These are phyloP conservation scores for Sitodiplosis mosellana DNA, from an alignment of 1,140 invertebrate genomes.

Conservation along the genomic window DNA sequence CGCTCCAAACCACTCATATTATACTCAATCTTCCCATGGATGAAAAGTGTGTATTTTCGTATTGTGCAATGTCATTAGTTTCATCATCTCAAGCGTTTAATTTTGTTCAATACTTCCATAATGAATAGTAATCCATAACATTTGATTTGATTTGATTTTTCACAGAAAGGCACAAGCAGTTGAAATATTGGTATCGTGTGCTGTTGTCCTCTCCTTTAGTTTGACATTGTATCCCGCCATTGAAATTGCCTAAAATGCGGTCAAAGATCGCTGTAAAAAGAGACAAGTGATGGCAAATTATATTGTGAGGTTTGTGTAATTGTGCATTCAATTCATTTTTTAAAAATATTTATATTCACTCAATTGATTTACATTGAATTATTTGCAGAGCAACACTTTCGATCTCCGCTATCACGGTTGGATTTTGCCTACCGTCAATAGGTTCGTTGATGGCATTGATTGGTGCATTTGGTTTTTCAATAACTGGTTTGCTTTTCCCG, in stretches of 20 bases:
- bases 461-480: constrained; percentile 88
- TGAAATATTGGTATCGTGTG: constrained; percentile 66
- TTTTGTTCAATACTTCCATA: no score
- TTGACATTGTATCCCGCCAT: constrained; percentile 90
- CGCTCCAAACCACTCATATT: constrained; percentile 52
- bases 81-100: no score
- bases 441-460: constrained; percentile 82
- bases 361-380: no score
- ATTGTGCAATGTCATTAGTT: no score
- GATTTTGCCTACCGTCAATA: constrained; percentile 71
- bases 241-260: constrained; percentile 54
- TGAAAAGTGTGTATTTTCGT: constrained; percentile 51
- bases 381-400: constrained; percentile 32
- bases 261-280: constrained; percentile 51
- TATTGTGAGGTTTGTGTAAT: constrained; percentile 50
- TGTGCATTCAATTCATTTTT: no score
- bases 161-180: constrained; percentile 67
- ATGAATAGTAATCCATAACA: no score
- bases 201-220: constrained; percentile 86
- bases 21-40: constrained; percentile 51
- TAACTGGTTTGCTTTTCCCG: constrained; percentile 81
- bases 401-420: constrained; percentile 51
- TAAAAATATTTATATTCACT: no score
- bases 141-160: no score
- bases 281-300: constrained; percentile 56